Evolutionary conservation across 2,113 vertebrate genomes (phyloP).

Genomic region (Hucho hucho): DNA sequence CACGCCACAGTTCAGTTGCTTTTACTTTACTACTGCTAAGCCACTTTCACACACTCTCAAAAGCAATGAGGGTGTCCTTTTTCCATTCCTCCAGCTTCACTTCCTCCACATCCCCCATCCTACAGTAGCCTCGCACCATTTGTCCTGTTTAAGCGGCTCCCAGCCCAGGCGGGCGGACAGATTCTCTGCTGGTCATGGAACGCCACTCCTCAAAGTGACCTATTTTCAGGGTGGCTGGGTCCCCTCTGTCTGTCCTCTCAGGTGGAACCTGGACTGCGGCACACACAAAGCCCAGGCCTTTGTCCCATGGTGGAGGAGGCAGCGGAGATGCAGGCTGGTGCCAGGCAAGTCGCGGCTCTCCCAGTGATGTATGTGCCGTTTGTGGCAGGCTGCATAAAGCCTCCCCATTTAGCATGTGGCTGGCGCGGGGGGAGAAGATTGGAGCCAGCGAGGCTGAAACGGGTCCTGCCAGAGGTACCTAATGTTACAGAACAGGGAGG

Average conservation of each 20-base stretch:
- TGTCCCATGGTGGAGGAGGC: conserved; percentile 42
- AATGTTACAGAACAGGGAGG: conserved; percentile 56
- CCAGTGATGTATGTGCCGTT: conserved; percentile 70
- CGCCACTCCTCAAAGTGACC: conserved; percentile 38
- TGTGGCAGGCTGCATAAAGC: conserved; percentile 59
- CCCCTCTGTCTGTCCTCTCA: conserved; percentile 38
- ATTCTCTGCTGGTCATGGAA: conserved; percentile 35
- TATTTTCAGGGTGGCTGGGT: conserved; percentile 45
- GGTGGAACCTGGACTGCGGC: conserved; percentile 43
- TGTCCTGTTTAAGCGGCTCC: conserved; percentile 27
- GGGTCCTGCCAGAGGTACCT: conserved; percentile 42
- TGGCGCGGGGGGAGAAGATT: conserved; percentile 48
- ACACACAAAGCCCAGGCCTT: conserved; percentile 27
- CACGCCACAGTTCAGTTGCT: conserved; percentile 33
- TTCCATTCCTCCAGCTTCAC: neutral
- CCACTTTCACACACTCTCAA: conserved; percentile 32
- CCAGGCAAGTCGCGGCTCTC: conserved; percentile 57
- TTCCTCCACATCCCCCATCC: conserved; percentile 21
- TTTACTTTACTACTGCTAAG: conserved; percentile 39
- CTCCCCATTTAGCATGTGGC: conserved; percentile 69
- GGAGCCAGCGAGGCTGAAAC: conserved; percentile 62
- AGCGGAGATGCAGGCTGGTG: conserved; percentile 33
- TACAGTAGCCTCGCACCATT: conserved; percentile 13
- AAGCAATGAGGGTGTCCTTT: conserved; percentile 24
- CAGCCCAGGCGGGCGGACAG: conserved; percentile 21